phyloP scores from a whole-genome alignment of 2,797 vertebrate genomes.

The Spinus pinus region DNA sequence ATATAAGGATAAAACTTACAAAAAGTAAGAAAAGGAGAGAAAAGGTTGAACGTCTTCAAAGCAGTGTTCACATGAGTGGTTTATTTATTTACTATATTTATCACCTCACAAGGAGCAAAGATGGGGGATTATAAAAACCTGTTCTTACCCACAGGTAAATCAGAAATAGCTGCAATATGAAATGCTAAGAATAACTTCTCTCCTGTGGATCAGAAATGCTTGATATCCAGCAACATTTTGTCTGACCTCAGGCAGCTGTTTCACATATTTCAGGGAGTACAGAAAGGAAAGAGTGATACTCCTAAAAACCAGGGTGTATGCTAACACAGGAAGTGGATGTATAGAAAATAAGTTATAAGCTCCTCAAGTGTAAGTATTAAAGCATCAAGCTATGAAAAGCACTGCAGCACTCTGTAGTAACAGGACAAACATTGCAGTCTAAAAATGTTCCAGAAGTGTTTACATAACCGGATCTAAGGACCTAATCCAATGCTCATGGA shows the following conservation, averaged over 20 bases:
- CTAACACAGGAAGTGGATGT: not conserved
- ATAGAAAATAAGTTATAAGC: not conserved
- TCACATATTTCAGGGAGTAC: not conserved
- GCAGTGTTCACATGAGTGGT: not conserved
- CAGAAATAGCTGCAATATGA: not conserved
- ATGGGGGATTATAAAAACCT: not conserved
- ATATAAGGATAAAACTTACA: not conserved
- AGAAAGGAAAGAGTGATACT: not conserved
- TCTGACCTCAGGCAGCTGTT: not conserved
- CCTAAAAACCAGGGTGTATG: not conserved
- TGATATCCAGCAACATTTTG: not conserved
- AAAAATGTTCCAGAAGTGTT: conserved; percentile 47
- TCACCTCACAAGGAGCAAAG: not conserved
- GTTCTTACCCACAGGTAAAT: not conserved
- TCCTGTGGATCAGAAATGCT: not conserved
- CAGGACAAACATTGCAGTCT: conserved; percentile 1
- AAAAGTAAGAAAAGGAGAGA: not conserved
- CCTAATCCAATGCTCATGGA: conserved; percentile 14
- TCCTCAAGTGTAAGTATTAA: not conserved
- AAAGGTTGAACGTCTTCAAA: not conserved
- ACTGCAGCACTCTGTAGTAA: not conserved
- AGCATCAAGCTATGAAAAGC: not conserved
- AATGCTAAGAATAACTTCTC: not conserved
- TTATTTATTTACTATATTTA: not conserved
- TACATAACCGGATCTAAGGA: conserved; percentile 28